Base-by-base conservation (phyloP, 2,113 vertebrate species). In the Entomyzon cyanotis region DNA sequence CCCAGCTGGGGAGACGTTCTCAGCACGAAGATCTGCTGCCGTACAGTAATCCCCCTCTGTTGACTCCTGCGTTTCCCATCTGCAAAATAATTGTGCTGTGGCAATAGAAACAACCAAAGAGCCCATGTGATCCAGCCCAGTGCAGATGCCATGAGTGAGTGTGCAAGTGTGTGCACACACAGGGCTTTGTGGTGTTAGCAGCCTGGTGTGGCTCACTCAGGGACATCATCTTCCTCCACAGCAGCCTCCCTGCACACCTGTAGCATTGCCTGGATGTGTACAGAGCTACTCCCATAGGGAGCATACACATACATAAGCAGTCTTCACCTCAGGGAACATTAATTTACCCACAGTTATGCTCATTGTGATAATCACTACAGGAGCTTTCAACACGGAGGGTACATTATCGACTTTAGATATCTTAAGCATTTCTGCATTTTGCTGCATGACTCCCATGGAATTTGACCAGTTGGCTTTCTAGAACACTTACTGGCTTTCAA, bases 1-100 rank as follows among this genome's bases (percentile, higher is more conserved):
- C 89, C 93, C 94, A 96, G 94, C 78, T 95, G 94, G 89, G 91
- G 62, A 95, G n/a, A 76, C 69, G 37, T 47, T 90, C 93, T 85
- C 87, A 85, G 82, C 9, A 0, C 78, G 91, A 89, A 73, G 81
- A 91, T 82, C 62, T 56, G 63, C 59, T 79, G 63, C 58, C 46
- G 41, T 31, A 46, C 62, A 85, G 50, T 53, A 95, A 80, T 93
- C 69, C 17, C 53, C 39, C 76, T 56, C 17, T 1, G 5, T 8
- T 64, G 65, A 41, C 69, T 92, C 79, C 69, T 1, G 28, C 28
- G 4, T 81, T 84, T 92, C 52, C 91, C 73, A 81, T 84, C 83
- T 71, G 79, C 76, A 89, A 73, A 89, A 74, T 80, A 88, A 88
- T 56, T 78, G 86, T 55, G 33, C 63, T 67, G 39, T 47, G 52